Percentiles rank a stretch among this genome's conserved stretches.
These are phyloP conservation scores for Hypsibius dujardini DNA, from an alignment of 1,140 invertebrate species.

Conservation along the genomic window DNA sequence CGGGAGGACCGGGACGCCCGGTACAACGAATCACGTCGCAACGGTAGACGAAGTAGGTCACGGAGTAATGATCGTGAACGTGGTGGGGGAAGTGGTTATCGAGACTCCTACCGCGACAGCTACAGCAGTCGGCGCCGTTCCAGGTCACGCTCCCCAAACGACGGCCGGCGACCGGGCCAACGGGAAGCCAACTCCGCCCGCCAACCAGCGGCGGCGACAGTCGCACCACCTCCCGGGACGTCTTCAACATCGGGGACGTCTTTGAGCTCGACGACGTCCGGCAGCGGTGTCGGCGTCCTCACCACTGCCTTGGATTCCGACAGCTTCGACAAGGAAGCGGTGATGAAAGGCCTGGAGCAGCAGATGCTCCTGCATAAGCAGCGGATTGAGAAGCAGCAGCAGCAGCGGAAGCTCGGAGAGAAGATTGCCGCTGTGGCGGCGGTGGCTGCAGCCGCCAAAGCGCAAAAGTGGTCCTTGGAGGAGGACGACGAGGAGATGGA, in stretches of 20 bases:
- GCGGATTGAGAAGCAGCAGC: background rate
- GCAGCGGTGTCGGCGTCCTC: no score
- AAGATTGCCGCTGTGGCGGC: background rate
- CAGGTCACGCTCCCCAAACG: background rate
- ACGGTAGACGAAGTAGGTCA: constrained; percentile 3
- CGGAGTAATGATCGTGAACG: background rate
- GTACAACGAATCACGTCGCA: background rate
- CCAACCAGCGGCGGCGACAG: background rate
- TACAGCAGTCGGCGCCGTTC: background rate
- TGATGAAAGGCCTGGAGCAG: no score
- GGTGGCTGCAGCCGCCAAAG: background rate
- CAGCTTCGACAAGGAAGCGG: no score
- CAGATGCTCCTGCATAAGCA: background rate
- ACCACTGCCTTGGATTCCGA: no score
- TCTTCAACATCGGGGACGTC: background rate
- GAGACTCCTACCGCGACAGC: no score
- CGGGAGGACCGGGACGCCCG: background rate
- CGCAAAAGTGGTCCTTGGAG: constrained; percentile 3
- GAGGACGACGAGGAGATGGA: background rate
- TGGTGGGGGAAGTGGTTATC: background rate
- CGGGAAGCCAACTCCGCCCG: background rate
- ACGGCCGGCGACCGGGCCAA: background rate
- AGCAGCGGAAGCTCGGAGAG: background rate
- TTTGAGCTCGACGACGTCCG: background rate
- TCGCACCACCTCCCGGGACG: background rate